Conservation (phyloP, 2,113 vertebrate species). For the Halcyon senegalensis region DNA sequence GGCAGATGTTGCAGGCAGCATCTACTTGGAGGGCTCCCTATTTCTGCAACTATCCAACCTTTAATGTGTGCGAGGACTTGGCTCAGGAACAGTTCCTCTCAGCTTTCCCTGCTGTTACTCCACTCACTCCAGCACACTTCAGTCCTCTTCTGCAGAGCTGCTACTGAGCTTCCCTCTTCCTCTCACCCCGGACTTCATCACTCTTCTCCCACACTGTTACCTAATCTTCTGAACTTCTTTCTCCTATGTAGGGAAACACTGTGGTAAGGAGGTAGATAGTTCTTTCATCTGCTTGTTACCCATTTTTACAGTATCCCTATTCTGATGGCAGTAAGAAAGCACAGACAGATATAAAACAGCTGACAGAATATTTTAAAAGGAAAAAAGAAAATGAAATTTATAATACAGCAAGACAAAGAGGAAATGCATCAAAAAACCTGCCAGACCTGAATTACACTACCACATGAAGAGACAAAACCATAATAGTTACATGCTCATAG, state of each 20-base stretch:
- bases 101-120: constrained; percentile 30
- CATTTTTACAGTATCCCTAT: background rate
- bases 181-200: background rate
- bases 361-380: background rate
- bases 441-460: background rate
- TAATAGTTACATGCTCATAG: background rate
- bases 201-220: background rate
- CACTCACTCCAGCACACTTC: background rate
- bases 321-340: background rate
- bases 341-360: background rate
- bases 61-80: constrained; percentile 12
- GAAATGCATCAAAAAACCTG: background rate
- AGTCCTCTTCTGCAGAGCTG: background rate
- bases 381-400: background rate
- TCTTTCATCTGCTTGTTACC: background rate
- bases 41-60: background rate
- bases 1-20: constrained; percentile 48
- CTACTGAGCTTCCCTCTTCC: background rate
- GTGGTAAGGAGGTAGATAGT: background rate
- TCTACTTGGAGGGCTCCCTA: constrained; percentile 23
- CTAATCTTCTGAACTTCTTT: background rate
- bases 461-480: background rate
- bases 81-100: background rate
- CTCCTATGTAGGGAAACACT: background rate
- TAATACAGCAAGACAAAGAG: background rate